Evolutionary conservation across 2,113 vertebrate species (phyloP).

Genomic region (Strigops habroptila): DNA sequence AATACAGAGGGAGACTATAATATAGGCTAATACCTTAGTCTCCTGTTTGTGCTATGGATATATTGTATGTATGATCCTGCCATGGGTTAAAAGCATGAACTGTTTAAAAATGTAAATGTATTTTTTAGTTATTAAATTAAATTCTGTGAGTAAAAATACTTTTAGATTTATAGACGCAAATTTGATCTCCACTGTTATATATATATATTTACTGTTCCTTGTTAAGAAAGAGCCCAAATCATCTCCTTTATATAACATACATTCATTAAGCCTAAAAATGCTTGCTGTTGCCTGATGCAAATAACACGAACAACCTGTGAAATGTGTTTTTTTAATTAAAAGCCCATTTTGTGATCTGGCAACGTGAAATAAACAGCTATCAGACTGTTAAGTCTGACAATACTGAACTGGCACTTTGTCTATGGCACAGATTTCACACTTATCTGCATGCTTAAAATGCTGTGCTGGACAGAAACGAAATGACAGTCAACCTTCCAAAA

Average conservation of each 20-base stretch:
- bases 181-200: background rate
- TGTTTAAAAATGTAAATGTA: background rate
- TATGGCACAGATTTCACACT: background rate
- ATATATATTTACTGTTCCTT: background rate
- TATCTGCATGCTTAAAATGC: background rate
- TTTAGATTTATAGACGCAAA: background rate
- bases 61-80: background rate
- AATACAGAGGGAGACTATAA: background rate
- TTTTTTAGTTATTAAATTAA: background rate
- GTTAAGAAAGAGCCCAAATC: background rate
- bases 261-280: background rate
- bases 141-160: background rate
- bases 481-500: background rate
- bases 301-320: background rate
- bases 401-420: background rate
- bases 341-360: background rate
- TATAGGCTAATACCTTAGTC: background rate
- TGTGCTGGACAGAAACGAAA: background rate
- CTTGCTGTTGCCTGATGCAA: background rate
- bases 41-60: background rate
- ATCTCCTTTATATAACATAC: background rate
- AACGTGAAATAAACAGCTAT: background rate
- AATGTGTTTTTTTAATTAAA: constrained; percentile 21
- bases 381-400: background rate
- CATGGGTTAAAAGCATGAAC: background rate